Conservation (phyloP, 2,888 invertebrate species). For the Plemyria rubiginata region DNA sequence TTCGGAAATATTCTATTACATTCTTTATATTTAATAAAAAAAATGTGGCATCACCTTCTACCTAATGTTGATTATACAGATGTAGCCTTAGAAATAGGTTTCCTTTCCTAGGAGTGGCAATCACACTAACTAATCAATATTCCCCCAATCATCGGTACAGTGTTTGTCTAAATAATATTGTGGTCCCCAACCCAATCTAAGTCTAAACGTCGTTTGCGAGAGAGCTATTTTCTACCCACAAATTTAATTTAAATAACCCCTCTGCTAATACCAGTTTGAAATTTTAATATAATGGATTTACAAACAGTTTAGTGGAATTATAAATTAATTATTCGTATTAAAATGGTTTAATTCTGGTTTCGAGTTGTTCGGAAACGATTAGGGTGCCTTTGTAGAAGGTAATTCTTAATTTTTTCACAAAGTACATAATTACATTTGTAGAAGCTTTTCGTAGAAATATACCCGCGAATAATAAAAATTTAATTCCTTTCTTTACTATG, state of each 20-base stretch:
- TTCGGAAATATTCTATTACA: too few relatives aligned
- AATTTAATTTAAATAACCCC: conserved; percentile 2
- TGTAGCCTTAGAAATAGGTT: background rate
- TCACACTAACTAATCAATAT: conserved; percentile 20
- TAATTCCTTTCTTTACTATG: too few relatives aligned
- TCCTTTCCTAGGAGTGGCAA: background rate
- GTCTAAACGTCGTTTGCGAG: conserved; percentile 9
- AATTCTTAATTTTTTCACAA: background rate
- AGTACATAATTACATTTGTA: too few relatives aligned
- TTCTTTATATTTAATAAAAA: too few relatives aligned
- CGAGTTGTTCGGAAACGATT: background rate
- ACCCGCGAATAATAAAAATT: too few relatives aligned
- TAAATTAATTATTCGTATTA: background rate
- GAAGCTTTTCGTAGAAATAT: too few relatives aligned
- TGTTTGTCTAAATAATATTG: conserved; percentile 23
- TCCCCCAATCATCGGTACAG: conserved; percentile 12
- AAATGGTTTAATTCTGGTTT: background rate
- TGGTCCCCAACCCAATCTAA: conserved; percentile 9
- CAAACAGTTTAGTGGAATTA: background rate
- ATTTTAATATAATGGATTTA: background rate
- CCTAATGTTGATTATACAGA: too few relatives aligned
- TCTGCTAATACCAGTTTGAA: conserved; percentile 7
- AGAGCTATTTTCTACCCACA: conserved; percentile 6
- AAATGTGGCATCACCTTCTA: too few relatives aligned
- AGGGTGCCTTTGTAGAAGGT: background rate